Percentiles rank a stretch among this genome's conserved stretches.
phyloP scores from a whole-genome alignment of 2,113 vertebrate genomes.

The Oenanthe melanoleuca region DNA sequence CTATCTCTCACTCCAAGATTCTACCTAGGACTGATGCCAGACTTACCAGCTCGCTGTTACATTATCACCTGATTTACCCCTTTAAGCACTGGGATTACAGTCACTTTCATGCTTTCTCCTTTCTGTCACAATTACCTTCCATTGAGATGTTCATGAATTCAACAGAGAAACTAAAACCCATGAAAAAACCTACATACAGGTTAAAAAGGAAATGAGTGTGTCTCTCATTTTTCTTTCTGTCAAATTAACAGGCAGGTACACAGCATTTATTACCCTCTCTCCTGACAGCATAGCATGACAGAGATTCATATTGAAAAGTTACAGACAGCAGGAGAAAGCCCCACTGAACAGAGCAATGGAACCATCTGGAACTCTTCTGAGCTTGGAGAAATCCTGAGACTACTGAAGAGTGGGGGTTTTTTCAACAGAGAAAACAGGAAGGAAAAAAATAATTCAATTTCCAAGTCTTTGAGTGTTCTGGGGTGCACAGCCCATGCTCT shows the following conservation, averaged over 20 bases:
- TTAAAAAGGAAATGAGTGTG: background rate
- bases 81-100: background rate
- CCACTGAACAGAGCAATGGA: background rate
- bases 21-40: background rate
- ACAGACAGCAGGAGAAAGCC: background rate
- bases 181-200: background rate
- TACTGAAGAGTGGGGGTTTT: background rate
- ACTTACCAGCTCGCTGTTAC: background rate
- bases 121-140: background rate
- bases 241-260: background rate
- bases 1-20: background rate
- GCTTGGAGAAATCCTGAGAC: slow-evolving; percentile 4
- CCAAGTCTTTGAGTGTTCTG: background rate
- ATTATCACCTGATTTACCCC: background rate
- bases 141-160: background rate
- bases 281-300: background rate
- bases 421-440: background rate
- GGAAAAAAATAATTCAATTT: background rate
- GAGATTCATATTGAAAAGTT: background rate
- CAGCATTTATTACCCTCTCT: background rate
- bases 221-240: background rate
- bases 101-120: background rate
- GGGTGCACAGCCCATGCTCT: background rate
- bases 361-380: background rate
- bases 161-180: background rate